Base-by-base conservation (phyloP, 2,797 vertebrate species). In the Poeciliopsis paucimaculata region DNA sequence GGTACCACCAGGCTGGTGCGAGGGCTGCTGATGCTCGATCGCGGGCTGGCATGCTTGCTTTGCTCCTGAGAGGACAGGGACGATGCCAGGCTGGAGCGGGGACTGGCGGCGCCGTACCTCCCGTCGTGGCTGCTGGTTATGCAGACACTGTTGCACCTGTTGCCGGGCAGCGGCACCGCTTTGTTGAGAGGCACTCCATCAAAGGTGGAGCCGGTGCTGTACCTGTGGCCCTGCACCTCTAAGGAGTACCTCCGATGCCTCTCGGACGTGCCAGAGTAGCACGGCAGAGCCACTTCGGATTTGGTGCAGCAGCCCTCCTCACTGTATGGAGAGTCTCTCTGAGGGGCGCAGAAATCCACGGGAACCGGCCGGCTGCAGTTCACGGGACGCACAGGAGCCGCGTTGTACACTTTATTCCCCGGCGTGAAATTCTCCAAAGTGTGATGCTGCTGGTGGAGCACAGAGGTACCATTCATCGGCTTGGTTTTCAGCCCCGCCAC, bases 241-340 rank as follows among this genome's bases (percentile, higher is more conserved):
- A 96, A 91, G 31, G 97, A 96, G 94, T 94, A 97, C 34, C 97
- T 92, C 89, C 96, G 79, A 87, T 96, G 95, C 87, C 96, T 93
- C 77, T 97, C 96, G 15, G 95, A 90, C 5, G 91, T 93, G 76
- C 96, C 96, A 43, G 95, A 95, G 94, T 97, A 97, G 88, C 97
- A 98, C 73, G 97, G 97, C 91, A 97, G 79, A 53, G 97, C 97
- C 93, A 98, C 96, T 81, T 98, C 97, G 68, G 97, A 97, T 87
- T 95, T 96, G 92, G 96, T 95, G 94, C 96, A 96, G 39, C 95
- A 96, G 88, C 94, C 90, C 47, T 95, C 95, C 82, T 96, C 95
- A 1, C 77, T 80, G 79, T 94, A 95, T 76, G 87, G 91, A 34
- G 91, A 90, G 90, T 95, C 95, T 83, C 95, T 92, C 72, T 94